Evolutionary conservation across 2,113 vertebrate genomes (phyloP).

Genomic region (Sphyrna mokarran): DNA sequence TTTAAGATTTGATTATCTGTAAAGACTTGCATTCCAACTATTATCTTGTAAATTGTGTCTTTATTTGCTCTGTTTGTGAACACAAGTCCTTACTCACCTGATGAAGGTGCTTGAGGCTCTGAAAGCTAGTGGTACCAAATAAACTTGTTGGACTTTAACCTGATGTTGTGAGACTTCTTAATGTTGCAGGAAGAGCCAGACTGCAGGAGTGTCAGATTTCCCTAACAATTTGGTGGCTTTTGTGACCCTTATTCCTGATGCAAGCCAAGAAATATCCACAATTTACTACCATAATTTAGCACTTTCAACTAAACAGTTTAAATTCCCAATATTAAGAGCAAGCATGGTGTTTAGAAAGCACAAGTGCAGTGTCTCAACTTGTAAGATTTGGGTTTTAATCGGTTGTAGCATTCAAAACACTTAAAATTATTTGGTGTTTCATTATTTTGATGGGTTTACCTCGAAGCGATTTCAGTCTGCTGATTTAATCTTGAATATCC

Average conservation of each 20-base stretch:
- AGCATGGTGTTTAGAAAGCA: background rate
- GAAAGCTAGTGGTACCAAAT: too few species aligned
- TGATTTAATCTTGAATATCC: background rate
- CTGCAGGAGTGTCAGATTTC: background rate
- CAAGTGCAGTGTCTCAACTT: background rate
- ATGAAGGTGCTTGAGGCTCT: too few species aligned
- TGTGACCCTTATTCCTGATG: background rate
- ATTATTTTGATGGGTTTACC: background rate
- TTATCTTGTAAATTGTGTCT: too few species aligned
- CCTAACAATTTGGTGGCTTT: background rate
- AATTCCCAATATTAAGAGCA: background rate
- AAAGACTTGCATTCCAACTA: too few species aligned
- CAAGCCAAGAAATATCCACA: background rate
- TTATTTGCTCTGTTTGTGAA: too few species aligned
- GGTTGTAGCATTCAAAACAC: background rate
- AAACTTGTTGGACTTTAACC: too few species aligned
- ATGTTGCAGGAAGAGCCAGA: background rate
- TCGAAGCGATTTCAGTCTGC: background rate
- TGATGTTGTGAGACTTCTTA: too few species aligned
- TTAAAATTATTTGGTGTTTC: background rate
- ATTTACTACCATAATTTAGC: background rate
- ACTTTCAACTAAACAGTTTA: background rate
- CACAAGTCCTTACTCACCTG: too few species aligned
- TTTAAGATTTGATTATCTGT: too few species aligned
- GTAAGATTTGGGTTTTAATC: background rate